phyloP scores from a whole-genome alignment of 2,113 vertebrate species.

The Calidris pygmaea region DNA sequence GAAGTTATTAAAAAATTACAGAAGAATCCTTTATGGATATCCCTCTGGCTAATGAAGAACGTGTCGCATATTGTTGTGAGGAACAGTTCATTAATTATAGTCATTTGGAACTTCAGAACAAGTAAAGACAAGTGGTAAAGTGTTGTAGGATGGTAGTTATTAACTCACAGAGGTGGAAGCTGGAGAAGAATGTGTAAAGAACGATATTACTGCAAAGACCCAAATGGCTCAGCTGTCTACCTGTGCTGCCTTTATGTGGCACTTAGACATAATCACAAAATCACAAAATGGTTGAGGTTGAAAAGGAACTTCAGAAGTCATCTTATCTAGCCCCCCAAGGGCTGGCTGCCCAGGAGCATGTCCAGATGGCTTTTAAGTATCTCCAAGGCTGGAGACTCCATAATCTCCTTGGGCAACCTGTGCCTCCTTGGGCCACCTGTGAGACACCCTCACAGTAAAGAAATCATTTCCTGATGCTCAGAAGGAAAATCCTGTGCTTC shows the following conservation, averaged over 20 bases:
- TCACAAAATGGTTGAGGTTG: not conserved
- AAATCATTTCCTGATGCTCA: not conserved
- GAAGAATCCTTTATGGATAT: not conserved
- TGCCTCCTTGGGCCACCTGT: not conserved
- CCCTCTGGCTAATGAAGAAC: not conserved
- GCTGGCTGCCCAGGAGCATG: not conserved
- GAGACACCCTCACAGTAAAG: not conserved
- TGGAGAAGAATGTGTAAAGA: not conserved
- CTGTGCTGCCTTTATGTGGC: not conserved
- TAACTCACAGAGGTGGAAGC: not conserved
- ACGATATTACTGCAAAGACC: fast-evolving
- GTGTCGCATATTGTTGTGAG: not conserved
- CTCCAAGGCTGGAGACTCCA: not conserved
- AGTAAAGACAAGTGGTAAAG: not conserved
- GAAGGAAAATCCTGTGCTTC: not conserved
- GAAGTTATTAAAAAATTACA: not conserved
- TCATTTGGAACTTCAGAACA: not conserved
- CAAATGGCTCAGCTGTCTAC: not conserved
- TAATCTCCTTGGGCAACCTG: not conserved
- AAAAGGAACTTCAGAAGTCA: not conserved
- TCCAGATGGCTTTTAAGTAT: not conserved
- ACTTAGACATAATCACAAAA: not conserved
- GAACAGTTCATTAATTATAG: not conserved
- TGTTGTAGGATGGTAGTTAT: not conserved
- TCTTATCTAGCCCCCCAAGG: not conserved